Conservation (phyloP, 1,140 invertebrate genomes). For the Forficula auricularia region DNA sequence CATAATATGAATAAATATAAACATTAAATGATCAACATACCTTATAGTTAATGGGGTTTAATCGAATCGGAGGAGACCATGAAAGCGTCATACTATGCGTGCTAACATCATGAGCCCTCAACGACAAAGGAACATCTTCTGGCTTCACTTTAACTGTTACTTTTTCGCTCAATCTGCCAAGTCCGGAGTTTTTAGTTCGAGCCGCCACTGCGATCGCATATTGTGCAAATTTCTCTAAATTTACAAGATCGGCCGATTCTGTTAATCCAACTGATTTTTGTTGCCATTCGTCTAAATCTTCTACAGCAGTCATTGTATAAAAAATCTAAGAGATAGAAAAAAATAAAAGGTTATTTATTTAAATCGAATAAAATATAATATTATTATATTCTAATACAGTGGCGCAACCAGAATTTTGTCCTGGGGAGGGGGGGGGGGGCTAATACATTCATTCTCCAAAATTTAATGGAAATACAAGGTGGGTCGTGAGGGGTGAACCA, state of each 20-base stretch:
- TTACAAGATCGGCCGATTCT: slow-evolving; percentile 74
- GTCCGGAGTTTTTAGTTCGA: slow-evolving; percentile 43
- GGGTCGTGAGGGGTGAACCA: too few species aligned
- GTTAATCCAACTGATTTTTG: slow-evolving; percentile 69
- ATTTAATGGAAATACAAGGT: too few species aligned
- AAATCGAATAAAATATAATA: background rate
- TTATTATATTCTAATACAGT: background rate
- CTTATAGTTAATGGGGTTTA: slow-evolving; percentile 77
- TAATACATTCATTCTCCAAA: too few species aligned
- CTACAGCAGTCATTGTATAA: slow-evolving; percentile 80
- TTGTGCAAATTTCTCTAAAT: slow-evolving; percentile 75
- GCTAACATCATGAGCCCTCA: slow-evolving; percentile 70
- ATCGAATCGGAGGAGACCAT: slow-evolving; percentile 79
- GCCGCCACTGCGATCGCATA: slow-evolving; percentile 87
- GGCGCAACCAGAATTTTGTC: slow-evolving; percentile 20
- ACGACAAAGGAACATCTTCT: slow-evolving; percentile 73
- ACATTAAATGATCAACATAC: too few species aligned
- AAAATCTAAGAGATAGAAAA: slow-evolving; percentile 49
- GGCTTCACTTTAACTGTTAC: slow-evolving; percentile 75
- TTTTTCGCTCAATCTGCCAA: slow-evolving; percentile 56
- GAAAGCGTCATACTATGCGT: slow-evolving; percentile 79
- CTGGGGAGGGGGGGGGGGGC: too few species aligned
- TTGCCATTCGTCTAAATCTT: slow-evolving; percentile 82
- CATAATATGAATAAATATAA: too few species aligned
- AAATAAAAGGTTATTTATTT: background rate